Conservation (phyloP, 2,113 vertebrate genomes). For the Vanacampus margaritifer region DNA sequence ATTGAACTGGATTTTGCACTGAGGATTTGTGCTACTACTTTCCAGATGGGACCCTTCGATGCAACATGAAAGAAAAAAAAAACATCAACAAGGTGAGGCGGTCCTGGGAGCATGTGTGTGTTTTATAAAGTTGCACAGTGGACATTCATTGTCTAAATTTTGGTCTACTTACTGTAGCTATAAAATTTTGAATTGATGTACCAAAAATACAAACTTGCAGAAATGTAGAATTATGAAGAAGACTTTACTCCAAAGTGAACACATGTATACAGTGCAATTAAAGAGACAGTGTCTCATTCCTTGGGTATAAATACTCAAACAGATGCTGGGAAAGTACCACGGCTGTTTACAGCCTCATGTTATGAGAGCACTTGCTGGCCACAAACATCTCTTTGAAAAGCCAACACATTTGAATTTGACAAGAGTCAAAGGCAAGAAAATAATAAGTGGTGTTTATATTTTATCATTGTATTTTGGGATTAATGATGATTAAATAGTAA, state of each 20-base stretch:
- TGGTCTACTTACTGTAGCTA: background rate
- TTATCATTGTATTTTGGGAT: no score
- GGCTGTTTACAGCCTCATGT: slow-evolving; percentile 60
- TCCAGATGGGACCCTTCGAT: background rate
- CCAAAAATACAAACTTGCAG: background rate
- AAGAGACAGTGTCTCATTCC: slow-evolving; percentile 21
- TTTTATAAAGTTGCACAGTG: background rate
- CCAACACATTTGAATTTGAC: slow-evolving; percentile 30
- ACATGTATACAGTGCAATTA: slow-evolving; percentile 22
- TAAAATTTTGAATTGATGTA: background rate
- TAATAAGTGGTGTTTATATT: background rate
- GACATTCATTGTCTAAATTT: background rate
- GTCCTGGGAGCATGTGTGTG: background rate
- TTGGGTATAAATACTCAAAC: slow-evolving; percentile 68
- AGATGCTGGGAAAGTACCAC: slow-evolving; percentile 71
- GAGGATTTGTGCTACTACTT: slow-evolving; percentile 37
- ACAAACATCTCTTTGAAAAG: slow-evolving; percentile 40
- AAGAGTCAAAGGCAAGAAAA: background rate
- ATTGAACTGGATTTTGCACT: slow-evolving; percentile 20
- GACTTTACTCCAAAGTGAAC: background rate
- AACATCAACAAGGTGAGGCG: slow-evolving; percentile 53
- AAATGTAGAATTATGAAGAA: slow-evolving; percentile 1
- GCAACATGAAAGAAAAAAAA: slow-evolving; percentile 47
- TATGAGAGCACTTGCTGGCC: slow-evolving; percentile 56
- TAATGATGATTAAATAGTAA: no score